Conservation (phyloP, 2,113 vertebrate genomes). For the Mystacornis crossleyi region DNA sequence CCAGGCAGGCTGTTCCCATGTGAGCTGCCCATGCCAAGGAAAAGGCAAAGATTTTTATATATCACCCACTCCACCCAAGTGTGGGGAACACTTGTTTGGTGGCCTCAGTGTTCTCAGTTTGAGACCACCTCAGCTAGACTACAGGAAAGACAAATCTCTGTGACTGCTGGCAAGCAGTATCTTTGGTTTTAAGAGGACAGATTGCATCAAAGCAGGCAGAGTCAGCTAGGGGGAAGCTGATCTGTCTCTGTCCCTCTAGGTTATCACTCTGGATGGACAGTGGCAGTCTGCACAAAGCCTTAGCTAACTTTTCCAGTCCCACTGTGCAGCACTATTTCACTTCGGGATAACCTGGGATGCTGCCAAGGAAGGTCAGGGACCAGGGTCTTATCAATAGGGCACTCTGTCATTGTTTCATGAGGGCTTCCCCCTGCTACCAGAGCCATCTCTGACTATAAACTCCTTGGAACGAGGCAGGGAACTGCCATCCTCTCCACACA, state of each 20-base stretch:
- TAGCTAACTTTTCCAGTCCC: not conserved
- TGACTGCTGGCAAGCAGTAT: not conserved
- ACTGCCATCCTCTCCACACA: not conserved
- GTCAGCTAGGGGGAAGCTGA: not conserved
- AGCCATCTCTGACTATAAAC: not conserved
- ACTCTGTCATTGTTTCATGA: not conserved
- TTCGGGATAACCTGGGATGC: not conserved
- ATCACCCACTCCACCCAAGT: not conserved
- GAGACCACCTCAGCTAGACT: not conserved
- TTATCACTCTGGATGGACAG: not conserved
- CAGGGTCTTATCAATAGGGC: fast-evolving
- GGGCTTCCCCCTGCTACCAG: not conserved
- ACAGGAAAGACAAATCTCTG: not conserved
- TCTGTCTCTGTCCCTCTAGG: not conserved
- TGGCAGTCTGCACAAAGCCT: not conserved
- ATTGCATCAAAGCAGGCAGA: not conserved
- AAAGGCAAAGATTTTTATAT: not conserved
- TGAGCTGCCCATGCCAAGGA: not conserved
- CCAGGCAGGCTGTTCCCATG: not conserved
- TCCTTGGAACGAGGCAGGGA: not conserved
- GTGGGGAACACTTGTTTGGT: not conserved
- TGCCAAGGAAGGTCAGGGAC: not conserved
- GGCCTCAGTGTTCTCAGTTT: not conserved
- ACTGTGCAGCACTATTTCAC: not conserved
- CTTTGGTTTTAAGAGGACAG: not conserved